Evolutionary conservation across 1,140 invertebrate genomes (phyloP).

Genomic region (Drusus annulatus): DNA sequence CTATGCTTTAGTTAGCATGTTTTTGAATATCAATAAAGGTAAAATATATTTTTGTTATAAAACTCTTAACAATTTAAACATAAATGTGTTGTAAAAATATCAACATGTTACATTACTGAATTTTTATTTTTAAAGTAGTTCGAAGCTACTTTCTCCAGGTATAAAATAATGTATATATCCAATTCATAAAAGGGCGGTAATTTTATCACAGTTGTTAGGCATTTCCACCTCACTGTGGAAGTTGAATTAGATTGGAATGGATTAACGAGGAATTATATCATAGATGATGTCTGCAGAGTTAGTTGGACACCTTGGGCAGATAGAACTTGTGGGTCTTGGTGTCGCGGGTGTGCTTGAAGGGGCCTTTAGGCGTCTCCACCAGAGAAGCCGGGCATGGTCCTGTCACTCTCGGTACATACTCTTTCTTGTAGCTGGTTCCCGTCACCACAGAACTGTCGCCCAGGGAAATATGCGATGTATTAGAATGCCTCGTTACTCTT

Average conservation of each 20-base stretch:
- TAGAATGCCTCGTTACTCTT: conserved; percentile 74
- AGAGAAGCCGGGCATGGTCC: conserved; percentile 86
- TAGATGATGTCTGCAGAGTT: conserved; percentile 10
- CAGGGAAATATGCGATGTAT: conserved; percentile 80
- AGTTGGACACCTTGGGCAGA: conserved; percentile 72
- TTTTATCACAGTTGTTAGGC: conserved; percentile 47
- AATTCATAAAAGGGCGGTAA: conserved; percentile 43
- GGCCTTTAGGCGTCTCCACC: conserved; percentile 79
- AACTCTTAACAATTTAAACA: conserved; percentile 23
- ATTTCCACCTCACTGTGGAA: conserved; percentile 39
- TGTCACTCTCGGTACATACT: conserved; percentile 78
- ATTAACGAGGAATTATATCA: conserved; percentile 39
- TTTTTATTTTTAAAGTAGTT: conserved; percentile 5
- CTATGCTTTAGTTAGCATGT: conserved; percentile 1
- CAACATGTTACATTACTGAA: conserved; percentile 20
- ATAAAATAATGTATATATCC: conserved; percentile 23
- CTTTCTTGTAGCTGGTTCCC: conserved; percentile 82
- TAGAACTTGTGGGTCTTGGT: conserved; percentile 89
- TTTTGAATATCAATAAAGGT: conserved; percentile 26
- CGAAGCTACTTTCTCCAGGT: too few relatives aligned
- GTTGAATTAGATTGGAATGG: conserved; percentile 41
- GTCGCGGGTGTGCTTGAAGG: conserved; percentile 86
- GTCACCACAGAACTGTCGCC: conserved; percentile 73
- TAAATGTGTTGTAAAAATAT: conserved; percentile 3
- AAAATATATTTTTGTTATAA: conserved; percentile 20